These are phyloP conservation scores for Microctenopoma stevenorrisi DNA, from an alignment of 2,797 vertebrate species.

Conservation along the genomic window DNA sequence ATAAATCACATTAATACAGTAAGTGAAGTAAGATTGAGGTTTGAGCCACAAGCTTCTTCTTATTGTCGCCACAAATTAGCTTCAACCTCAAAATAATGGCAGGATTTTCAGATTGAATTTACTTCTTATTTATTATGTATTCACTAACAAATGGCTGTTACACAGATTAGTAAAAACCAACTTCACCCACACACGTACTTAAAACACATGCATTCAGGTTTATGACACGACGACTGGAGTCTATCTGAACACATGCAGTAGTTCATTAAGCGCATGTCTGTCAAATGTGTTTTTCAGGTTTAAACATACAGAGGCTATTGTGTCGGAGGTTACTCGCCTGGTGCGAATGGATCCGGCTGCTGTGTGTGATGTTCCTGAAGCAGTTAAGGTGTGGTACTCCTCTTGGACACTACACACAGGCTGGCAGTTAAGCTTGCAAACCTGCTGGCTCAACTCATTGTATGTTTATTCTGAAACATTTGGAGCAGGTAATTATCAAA, in stretches of 20 bases:
- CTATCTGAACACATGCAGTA: background rate
- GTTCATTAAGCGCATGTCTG: background rate
- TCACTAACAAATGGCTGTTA: background rate
- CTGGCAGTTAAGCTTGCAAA: background rate
- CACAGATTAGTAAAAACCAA: background rate
- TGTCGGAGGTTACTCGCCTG: slow-evolving; percentile 93
- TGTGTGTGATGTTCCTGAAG: slow-evolving; percentile 94
- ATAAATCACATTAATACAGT: too few species aligned
- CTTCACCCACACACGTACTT: background rate
- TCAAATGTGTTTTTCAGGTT: slow-evolving; percentile 81
- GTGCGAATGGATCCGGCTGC: slow-evolving; percentile 95
- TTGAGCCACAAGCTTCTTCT: too few species aligned
- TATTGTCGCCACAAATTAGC: too few species aligned
- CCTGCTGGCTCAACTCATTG: background rate
- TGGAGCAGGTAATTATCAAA: background rate
- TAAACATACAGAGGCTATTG: slow-evolving; percentile 96
- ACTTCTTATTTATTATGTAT: background rate
- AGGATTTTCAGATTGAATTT: background rate
- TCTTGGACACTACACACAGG: background rate
- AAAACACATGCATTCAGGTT: background rate
- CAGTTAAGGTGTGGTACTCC: slow-evolving; percentile 88
- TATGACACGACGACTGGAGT: background rate
- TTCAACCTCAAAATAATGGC: background rate
- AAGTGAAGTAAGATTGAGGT: background rate
- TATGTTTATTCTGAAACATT: background rate